Percentiles rank a stretch among this genome's conserved stretches.
Evolutionary conservation across 2,113 vertebrate species (phyloP).

Genomic region (Ia io): DNA sequence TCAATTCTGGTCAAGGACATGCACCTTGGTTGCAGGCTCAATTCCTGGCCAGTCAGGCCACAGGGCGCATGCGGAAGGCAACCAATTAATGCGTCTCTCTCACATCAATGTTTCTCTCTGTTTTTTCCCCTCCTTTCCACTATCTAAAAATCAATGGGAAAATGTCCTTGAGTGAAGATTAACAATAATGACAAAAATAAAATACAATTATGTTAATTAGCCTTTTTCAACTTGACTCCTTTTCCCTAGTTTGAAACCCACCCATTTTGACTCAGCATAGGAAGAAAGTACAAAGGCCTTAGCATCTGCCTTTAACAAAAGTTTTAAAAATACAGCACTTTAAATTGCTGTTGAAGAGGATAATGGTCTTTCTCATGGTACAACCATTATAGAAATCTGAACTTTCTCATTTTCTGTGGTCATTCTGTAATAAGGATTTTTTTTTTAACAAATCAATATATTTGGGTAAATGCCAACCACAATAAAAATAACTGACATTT

Average conservation of each 20-base stretch:
- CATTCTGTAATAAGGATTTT: not conserved
- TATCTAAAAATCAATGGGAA: too few species aligned
- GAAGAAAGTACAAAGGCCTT: not conserved
- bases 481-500: not conserved
- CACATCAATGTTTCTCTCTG: too few species aligned
- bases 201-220: not conserved
- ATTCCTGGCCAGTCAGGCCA: too few species aligned
- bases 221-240: not conserved
- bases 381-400: not conserved
- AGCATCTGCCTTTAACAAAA: not conserved
- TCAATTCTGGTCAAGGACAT: too few species aligned
- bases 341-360: not conserved
- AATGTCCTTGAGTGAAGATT: too few species aligned
- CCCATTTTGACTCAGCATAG: not conserved
- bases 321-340: not conserved
- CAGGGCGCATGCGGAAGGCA: too few species aligned
- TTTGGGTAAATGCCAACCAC: not conserved
- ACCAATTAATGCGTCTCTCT: too few species aligned
- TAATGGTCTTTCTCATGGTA: not conserved
- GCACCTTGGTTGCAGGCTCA: too few species aligned
- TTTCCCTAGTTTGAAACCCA: slow-evolving; percentile 14
- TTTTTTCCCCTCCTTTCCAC: too few species aligned
- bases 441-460: not conserved
- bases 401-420: not conserved
- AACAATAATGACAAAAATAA: too few species aligned